These are phyloP conservation scores for Haemorhous mexicanus DNA, from an alignment of 2,113 vertebrate species.

Conservation along the genomic window DNA sequence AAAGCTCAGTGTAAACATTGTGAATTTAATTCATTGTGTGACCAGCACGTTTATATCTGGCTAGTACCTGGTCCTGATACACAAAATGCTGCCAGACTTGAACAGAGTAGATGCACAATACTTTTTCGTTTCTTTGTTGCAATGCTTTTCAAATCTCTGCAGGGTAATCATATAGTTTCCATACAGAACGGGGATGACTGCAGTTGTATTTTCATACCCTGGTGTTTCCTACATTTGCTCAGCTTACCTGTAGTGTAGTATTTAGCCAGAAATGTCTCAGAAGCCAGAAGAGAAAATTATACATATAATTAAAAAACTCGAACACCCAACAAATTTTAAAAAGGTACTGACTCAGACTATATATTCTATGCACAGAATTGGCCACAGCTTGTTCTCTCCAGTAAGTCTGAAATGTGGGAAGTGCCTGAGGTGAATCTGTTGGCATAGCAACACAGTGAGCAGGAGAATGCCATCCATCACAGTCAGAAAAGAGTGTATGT, in stretches of 20 bases:
- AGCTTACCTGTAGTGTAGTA: background rate
- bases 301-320: background rate
- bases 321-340: background rate
- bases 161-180: background rate
- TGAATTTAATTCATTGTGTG: background rate
- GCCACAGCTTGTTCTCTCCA: background rate
- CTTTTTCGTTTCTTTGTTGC: background rate
- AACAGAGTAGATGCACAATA: background rate
- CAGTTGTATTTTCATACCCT: background rate
- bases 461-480: background rate
- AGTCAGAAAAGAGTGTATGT: background rate
- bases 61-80: background rate
- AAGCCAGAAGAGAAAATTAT: background rate
- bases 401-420: background rate
- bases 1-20: background rate
- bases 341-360: background rate
- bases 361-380: background rate
- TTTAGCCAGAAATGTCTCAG: background rate
- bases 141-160: background rate
- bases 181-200: background rate
- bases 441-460: background rate
- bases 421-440: background rate
- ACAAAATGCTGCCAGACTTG: background rate
- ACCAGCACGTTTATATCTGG: background rate
- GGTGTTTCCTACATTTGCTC: background rate